Evolutionary conservation across 2,888 invertebrate genomes (phyloP).

Genomic region (Rhabditoides inermis): DNA sequence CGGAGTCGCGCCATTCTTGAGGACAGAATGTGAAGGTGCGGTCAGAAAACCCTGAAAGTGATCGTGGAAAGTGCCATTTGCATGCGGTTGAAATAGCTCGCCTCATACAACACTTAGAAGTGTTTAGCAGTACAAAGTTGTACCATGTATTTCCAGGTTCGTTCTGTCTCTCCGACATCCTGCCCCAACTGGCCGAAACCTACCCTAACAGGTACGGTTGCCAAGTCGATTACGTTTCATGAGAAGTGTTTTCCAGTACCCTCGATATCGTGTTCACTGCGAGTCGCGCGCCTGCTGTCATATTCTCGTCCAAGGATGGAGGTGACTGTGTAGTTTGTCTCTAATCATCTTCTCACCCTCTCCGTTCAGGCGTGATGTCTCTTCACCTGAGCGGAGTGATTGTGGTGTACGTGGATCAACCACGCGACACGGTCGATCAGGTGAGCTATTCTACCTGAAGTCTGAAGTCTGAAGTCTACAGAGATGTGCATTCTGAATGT

Average conservation of each 20-base stretch:
- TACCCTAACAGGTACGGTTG: conserved; percentile 35
- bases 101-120: too few species aligned
- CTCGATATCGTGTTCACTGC: conserved; percentile 33
- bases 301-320: conserved; percentile 35
- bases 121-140: not conserved
- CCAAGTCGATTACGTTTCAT: too few species aligned
- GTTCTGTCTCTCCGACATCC: conserved; percentile 27
- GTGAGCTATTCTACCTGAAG: too few species aligned
- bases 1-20: conserved; percentile 26
- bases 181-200: conserved; percentile 25
- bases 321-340: conserved; percentile 9
- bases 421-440: too few species aligned
- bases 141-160: not conserved
- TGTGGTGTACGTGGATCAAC: conserved; percentile 27
- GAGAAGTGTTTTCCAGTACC: too few species aligned
- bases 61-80: not conserved
- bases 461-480: too few species aligned
- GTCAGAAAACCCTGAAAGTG: conserved; percentile 3
- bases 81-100: too few species aligned
- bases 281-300: conserved; percentile 30
- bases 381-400: conserved; percentile 25
- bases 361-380: conserved; percentile 23
- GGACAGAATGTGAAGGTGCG: conserved; percentile 26
- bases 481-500: too few species aligned
- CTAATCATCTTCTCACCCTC: not conserved